Evolutionary conservation across 2,113 vertebrate genomes (phyloP).

Genomic region (Fukomys damarensis): DNA sequence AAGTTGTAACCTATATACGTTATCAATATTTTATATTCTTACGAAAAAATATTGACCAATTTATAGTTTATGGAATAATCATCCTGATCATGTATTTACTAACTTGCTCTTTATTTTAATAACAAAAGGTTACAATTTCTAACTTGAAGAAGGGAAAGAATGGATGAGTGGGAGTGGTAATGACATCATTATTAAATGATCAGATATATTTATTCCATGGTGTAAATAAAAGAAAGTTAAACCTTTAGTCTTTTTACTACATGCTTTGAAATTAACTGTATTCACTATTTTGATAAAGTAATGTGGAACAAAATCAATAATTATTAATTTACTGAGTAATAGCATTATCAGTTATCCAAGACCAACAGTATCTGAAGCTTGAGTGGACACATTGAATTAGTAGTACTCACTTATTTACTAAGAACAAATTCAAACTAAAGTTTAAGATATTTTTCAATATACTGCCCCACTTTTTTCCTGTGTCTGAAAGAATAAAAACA

Average conservation of each 20-base stretch:
- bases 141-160: background rate
- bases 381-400: conserved; percentile 49
- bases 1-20: background rate
- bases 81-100: background rate
- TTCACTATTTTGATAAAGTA: conserved; percentile 55
- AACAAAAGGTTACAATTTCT: conserved; percentile 11
- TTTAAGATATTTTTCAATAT: background rate
- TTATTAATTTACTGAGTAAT: conserved; percentile 61
- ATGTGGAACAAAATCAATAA: conserved; percentile 54
- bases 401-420: conserved; percentile 20
- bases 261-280: conserved; percentile 39
- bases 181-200: background rate
- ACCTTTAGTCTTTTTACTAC: background rate
- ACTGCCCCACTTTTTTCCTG: background rate
- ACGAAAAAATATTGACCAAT: background rate
- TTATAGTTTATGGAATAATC: background rate
- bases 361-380: conserved; percentile 48
- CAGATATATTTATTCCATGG: background rate
- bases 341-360: conserved; percentile 64
- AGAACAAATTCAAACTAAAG: conserved; percentile 31
- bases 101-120: conserved; percentile 33
- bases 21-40: background rate
- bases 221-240: background rate
- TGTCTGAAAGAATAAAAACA: background rate
- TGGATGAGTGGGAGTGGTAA: background rate